Evolutionary conservation across 2,888 invertebrate species (phyloP).

Genomic region (Dysmachus trigonus): DNA sequence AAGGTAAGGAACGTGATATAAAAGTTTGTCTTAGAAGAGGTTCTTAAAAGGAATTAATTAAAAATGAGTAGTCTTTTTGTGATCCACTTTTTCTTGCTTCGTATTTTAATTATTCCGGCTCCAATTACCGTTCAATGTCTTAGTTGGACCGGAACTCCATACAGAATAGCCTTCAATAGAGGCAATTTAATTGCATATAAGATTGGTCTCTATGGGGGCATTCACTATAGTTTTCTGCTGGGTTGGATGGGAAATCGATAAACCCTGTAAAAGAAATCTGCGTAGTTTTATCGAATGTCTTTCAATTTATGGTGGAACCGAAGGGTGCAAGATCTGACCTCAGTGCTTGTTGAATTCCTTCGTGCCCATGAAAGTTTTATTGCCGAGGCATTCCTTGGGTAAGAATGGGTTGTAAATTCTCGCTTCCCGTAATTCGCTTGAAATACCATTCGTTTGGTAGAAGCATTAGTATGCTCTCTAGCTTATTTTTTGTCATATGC

Average conservation of each 20-base stretch:
- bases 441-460: not conserved
- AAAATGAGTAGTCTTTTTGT: not conserved
- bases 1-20: not conserved
- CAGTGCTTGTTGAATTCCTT: not conserved
- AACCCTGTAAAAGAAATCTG: not conserved
- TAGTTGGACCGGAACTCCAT: not conserved
- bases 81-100: not conserved
- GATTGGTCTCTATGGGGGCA: not conserved
- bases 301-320: not conserved
- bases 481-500: not conserved
- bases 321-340: not conserved
- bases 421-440: not conserved
- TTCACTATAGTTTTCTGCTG: not conserved
- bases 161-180: not conserved
- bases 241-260: not conserved
- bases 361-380: not conserved
- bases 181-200: not conserved
- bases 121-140: not conserved
- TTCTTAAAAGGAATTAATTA: not conserved
- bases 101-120: not conserved
- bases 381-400: not conserved
- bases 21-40: not conserved
- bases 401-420: not conserved
- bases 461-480: not conserved
- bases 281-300: not conserved